Percentiles rank a stretch among this genome's conserved stretches.
Evolutionary conservation across 2,888 invertebrate genomes (phyloP).

Genomic region (Dicyrtoma fusca): DNA sequence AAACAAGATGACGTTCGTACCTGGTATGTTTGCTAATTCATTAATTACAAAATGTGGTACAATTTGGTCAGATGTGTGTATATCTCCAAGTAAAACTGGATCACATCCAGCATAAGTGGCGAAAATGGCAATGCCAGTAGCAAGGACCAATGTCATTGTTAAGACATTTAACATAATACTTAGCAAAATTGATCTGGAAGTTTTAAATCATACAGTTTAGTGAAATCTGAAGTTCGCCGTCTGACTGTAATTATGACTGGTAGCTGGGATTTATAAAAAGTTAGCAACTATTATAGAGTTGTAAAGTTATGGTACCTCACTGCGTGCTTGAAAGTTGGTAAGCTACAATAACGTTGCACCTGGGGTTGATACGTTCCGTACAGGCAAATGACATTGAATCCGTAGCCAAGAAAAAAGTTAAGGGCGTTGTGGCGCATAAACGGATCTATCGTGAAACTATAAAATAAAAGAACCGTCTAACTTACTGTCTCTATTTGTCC

Average conservation of each 20-base stretch:
- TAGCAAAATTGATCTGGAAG: slow-evolving; percentile 45
- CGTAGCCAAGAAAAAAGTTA: slow-evolving; percentile 50
- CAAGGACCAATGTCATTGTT: slow-evolving; percentile 3
- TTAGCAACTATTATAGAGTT: no score
- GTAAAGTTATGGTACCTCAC: slow-evolving; percentile 44
- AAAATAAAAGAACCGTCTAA: no score
- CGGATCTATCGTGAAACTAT: slow-evolving; percentile 51
- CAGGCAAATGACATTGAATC: slow-evolving; percentile 48
- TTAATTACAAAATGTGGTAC: slow-evolving; percentile 50
- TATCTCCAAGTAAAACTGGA: slow-evolving; percentile 47
- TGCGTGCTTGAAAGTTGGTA: slow-evolving; percentile 48
- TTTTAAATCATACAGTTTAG: neutral
- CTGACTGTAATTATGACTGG: no score
- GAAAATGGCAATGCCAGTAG: slow-evolving; percentile 36
- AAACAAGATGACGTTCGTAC: slow-evolving; percentile 22
- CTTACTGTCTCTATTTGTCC: no score
- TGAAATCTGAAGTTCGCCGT: no score
- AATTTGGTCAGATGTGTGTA: slow-evolving; percentile 46
- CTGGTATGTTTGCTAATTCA: slow-evolving; percentile 48
- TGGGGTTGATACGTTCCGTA: slow-evolving; percentile 51
- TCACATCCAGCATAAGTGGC: slow-evolving; percentile 50
- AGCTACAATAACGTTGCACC: slow-evolving; percentile 54
- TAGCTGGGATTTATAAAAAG: no score
- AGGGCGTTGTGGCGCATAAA: slow-evolving; percentile 55
- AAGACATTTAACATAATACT: slow-evolving; percentile 34